Evolutionary conservation across 92 coral and sea anemone genomes (phyloP).

Genomic region (Epizoanthus stellaris): DNA sequence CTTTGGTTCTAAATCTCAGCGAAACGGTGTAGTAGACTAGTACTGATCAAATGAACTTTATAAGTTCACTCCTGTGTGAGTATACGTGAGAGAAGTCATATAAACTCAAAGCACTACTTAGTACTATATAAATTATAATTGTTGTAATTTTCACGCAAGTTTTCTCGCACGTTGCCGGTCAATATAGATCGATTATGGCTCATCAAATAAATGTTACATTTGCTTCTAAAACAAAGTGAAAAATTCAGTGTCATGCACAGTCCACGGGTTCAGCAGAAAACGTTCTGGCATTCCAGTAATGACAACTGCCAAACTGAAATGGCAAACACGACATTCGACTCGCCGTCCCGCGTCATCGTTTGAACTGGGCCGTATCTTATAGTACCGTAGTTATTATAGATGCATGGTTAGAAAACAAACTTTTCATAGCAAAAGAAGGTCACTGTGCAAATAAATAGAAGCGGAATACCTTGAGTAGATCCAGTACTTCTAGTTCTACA

Average conservation of each 20-base stretch:
- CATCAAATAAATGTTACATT: neutral
- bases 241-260: neutral
- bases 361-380: neutral
- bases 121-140: neutral
- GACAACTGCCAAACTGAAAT: neutral
- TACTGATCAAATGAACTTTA: too few species aligned
- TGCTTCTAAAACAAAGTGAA: neutral
- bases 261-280: neutral
- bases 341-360: neutral
- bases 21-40: too few species aligned
- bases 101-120: too few species aligned
- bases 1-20: too few species aligned
- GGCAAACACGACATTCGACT: neutral
- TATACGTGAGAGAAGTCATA: too few species aligned
- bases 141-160: neutral
- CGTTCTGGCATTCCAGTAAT: neutral
- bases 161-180: neutral
- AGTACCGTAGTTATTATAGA: too few species aligned
- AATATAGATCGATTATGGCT: neutral
- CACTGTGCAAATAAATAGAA: neutral
- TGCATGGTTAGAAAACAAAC: too few species aligned
- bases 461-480: constrained; percentile 11
- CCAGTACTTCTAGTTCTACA: neutral
- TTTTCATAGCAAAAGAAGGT: neutral
- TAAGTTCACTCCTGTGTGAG: too few species aligned